Evolutionary conservation across 2,888 invertebrate genomes (phyloP), one percentile per base, ranked within the genome.

Genomic region (Pristionchus maxplancki): DNA sequence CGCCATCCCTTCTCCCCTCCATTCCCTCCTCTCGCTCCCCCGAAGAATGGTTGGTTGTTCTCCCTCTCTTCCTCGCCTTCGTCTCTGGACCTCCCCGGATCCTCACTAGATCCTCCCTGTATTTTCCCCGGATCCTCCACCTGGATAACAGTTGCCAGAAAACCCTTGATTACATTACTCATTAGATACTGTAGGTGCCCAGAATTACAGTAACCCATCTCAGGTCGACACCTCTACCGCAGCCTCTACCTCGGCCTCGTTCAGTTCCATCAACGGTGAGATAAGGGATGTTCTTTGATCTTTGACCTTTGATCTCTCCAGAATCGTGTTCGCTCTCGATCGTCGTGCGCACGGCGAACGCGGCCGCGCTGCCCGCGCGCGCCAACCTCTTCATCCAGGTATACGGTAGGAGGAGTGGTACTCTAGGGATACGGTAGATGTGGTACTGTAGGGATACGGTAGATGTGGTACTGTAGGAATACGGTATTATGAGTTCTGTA

Each of bases 341-440:
- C 71, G 89, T 90, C n/a, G 90, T 90, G 34, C 90, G 90, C 37
- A 90, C 90, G 15, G 85, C 89, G 37, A 53, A 85, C 50, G 40
- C 64, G 34, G 74, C 20, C 31, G 82, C 86, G 67, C 24, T 64
- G n/a, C 86, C 89, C 37, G 90, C 90, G n/a, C 71, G 89, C 58
- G 88, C 89, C 28, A 89, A 89, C 24, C 89, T 90, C 40, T 90
- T 90, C 88, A 50, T 90, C 71, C 86, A 87, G 86, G 86, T 71
- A 78, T 74, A 74, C 78, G 24, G 74, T 74, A 74, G 40, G 84
- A 40, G 34, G 9, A 15, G 34, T 4, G 13, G 74, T 34, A 28
- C 28, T 20, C 20, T 20, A 20, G 37, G 37, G 37, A 13, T 67
- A 34, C 67, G 31, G 31, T 15, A 34, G 71, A 6, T 24, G 58